These are phyloP conservation scores for Eupelmus urozonus DNA, from an alignment of 2,888 invertebrate genomes.

Conservation along the genomic window DNA sequence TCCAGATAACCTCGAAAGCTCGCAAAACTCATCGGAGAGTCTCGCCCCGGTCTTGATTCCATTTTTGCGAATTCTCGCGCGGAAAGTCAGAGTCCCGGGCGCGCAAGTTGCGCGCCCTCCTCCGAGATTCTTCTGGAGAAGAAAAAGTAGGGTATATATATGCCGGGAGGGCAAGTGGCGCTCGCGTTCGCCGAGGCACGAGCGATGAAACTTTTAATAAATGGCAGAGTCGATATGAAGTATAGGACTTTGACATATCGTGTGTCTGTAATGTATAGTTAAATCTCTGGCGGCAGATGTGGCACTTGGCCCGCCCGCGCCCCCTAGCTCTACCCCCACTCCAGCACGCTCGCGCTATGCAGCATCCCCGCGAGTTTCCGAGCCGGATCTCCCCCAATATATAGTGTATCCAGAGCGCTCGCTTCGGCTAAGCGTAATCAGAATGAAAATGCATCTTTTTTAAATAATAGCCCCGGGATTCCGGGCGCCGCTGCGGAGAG, in stretches of 20 bases:
- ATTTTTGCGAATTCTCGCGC: conserved; percentile 52
- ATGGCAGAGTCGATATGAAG: conserved; percentile 78
- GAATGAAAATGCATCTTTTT: conserved; percentile 54
- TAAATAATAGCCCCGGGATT: conserved; percentile 26
- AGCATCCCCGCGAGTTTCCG: background rate
- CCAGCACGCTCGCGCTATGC: background rate
- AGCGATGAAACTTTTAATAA: conserved; percentile 78
- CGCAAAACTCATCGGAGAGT: no score
- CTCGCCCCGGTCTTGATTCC: no score
- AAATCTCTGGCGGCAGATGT: conserved; percentile 77
- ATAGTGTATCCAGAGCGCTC: background rate
- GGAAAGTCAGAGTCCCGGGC: no score
- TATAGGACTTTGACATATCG: conserved; percentile 78
- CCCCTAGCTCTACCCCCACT: conserved; percentile 35
- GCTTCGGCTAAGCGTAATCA: no score
- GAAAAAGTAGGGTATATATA: conserved; percentile 14
- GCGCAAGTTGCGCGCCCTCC: background rate
- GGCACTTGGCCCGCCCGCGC: conserved; percentile 69
- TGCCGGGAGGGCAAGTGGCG: conserved; percentile 9
- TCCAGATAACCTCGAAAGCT: no score
- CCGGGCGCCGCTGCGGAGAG: background rate
- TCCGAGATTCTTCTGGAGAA: background rate
- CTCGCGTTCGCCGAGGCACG: conserved; percentile 57
- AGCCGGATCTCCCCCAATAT: background rate
- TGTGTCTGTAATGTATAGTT: conserved; percentile 78